phyloP scores from a whole-genome alignment of 2,888 invertebrate species.

The Halictus ligatus region DNA sequence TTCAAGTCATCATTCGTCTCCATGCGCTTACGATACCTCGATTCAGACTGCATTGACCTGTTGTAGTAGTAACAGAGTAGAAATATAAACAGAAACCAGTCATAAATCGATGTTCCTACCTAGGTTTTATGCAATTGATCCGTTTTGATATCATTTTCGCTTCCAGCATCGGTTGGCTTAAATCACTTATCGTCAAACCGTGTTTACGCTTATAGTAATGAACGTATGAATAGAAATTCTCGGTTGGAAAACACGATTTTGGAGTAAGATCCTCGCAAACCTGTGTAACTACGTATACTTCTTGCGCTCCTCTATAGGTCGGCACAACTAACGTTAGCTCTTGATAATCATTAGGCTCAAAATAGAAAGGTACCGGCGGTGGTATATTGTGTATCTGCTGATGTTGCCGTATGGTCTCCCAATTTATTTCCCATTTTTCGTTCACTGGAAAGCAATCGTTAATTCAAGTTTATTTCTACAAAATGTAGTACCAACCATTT shows the following conservation, averaged over 20 bases:
- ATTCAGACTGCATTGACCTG: conserved; percentile 80
- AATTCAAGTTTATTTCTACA: background rate
- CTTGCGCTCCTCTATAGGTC: conserved; percentile 88
- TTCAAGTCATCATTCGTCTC: conserved; percentile 86
- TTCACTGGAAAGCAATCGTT: conserved; percentile 60
- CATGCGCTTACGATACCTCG: conserved; percentile 83
- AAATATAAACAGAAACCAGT: conserved; percentile 37
- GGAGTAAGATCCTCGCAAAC: conserved; percentile 89
- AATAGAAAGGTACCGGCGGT: conserved; percentile 84
- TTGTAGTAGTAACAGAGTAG: conserved; percentile 52
- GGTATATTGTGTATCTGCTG: conserved; percentile 79
- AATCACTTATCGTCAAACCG: conserved; percentile 87
- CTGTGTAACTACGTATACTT: conserved; percentile 88
- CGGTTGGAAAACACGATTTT: conserved; percentile 88
- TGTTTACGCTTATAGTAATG: conserved; percentile 93
- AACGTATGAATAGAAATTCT: conserved; percentile 87
- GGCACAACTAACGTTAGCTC: conserved; percentile 92
- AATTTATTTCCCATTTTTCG: conserved; percentile 86
- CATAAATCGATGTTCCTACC: conserved; percentile 71
- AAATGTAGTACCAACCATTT: background rate
- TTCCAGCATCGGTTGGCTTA: conserved; percentile 91
- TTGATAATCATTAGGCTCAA: conserved; percentile 87
- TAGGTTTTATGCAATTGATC: conserved; percentile 87
- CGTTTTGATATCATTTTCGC: conserved; percentile 89
- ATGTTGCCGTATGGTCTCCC: conserved; percentile 86